phyloP scores from a whole-genome alignment of 2,888 invertebrate species.

The Idaea dimidiata region DNA sequence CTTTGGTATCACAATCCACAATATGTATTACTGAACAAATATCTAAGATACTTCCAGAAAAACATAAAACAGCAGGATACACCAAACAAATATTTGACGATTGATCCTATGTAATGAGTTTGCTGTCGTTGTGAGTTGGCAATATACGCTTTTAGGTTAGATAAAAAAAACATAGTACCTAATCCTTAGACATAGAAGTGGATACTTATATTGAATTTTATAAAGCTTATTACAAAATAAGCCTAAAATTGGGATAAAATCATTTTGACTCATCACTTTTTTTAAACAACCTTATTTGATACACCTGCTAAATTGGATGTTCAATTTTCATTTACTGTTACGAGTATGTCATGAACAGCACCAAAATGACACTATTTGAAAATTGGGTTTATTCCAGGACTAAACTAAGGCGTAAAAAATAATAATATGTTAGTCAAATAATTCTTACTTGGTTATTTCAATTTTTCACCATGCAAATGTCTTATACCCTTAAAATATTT shows the following conservation, averaged over 20 bases:
- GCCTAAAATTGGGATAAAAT: not conserved
- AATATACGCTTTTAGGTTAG: not conserved
- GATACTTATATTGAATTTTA: not conserved
- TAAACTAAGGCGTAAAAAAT: too few species aligned
- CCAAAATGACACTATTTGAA: too few species aligned
- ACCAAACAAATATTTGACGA: not conserved
- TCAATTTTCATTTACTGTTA: not conserved
- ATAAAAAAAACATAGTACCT: not conserved
- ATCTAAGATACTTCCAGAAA: not conserved
- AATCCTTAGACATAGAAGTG: not conserved
- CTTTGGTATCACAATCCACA: not conserved
- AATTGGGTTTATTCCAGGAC: too few species aligned
- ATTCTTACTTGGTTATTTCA: not conserved
- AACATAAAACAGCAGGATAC: not conserved
- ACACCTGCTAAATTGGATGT: not conserved
- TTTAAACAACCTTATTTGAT: not conserved
- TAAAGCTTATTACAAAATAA: not conserved
- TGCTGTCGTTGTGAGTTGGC: not conserved
- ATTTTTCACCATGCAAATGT: not conserved
- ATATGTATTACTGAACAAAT: not conserved
- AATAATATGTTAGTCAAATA: not conserved
- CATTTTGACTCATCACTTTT: not conserved
- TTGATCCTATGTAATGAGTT: not conserved
- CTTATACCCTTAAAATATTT: not conserved
- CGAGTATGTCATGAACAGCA: too few species aligned